Conservation (phyloP, 2,113 vertebrate species). For the Pitta sordida region DNA sequence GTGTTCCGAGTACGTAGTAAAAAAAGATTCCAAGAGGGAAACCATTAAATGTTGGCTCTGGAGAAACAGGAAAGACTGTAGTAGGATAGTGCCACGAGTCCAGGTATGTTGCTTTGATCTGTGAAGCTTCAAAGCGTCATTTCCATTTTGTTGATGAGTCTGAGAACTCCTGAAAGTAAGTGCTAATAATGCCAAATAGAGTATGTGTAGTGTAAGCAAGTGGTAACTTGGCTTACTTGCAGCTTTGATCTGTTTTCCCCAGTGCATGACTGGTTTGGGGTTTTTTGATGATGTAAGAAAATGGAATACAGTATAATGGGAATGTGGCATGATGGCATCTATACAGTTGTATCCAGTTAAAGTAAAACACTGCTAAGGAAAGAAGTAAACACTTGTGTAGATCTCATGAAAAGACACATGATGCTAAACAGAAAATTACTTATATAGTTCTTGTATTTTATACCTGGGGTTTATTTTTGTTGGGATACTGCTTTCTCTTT, state of each 20-base stretch:
- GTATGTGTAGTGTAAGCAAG: neutral
- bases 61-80: conserved; percentile 43
- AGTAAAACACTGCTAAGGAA: neutral
- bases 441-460: neutral
- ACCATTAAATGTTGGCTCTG: neutral
- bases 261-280: neutral
- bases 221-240: neutral
- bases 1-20: neutral
- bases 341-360: neutral
- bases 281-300: neutral
- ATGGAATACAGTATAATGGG: neutral
- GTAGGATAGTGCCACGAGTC: neutral
- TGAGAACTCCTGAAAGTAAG: conserved; percentile 18
- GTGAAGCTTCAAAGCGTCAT: conserved; percentile 29
- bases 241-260: neutral
- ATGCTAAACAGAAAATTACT: neutral
- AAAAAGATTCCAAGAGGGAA: conserved; percentile 23
- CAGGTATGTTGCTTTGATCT: conserved; percentile 49
- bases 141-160: conserved; percentile 46
- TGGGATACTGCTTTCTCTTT: neutral
- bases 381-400: neutral
- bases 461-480: neutral
- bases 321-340: neutral
- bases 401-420: neutral
- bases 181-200: neutral